Percentiles rank a stretch among this genome's conserved stretches.
Conservation (phyloP, 2,797 vertebrate species). For the Setipinna tenuifilis region DNA sequence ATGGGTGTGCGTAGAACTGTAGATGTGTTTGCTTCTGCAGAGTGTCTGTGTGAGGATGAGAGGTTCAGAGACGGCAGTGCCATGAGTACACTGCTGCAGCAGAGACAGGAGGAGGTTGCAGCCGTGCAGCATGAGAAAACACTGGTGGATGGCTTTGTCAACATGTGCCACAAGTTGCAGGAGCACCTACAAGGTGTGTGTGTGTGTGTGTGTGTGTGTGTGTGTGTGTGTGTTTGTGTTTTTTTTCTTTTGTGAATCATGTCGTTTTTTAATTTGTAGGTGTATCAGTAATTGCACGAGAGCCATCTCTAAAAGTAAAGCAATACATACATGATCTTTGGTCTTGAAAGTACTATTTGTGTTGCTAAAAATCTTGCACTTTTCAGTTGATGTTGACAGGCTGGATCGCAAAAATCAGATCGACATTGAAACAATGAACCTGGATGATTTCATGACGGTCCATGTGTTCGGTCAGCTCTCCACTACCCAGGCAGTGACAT, state of each 20-base stretch:
- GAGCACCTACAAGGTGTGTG: slow-evolving; percentile 77
- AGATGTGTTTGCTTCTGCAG: slow-evolving; percentile 54
- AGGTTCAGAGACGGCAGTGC: slow-evolving; percentile 59
- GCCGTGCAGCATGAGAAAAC: slow-evolving; percentile 71
- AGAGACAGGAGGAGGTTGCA: slow-evolving; percentile 69
- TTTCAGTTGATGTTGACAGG: slow-evolving; percentile 73
- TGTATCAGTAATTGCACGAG: too few species aligned
- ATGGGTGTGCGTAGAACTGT: neutral
- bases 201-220: neutral
- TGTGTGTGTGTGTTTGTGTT: neutral
- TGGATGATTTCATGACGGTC: slow-evolving; percentile 72
- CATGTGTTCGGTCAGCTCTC: slow-evolving; percentile 43
- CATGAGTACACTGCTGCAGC: slow-evolving; percentile 69
- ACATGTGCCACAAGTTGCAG: slow-evolving; percentile 77
- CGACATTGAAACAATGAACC: slow-evolving; percentile 63
- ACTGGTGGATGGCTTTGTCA: slow-evolving; percentile 76
- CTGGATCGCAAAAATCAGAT: slow-evolving; percentile 59
- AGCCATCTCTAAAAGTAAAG: too few species aligned
- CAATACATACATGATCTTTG: neutral
- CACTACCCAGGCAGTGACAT: slow-evolving; percentile 57
- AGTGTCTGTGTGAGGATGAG: slow-evolving; percentile 67
- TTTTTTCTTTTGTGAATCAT: too few species aligned
- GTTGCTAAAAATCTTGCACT: slow-evolving; percentile 6
- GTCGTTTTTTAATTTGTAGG: too few species aligned
- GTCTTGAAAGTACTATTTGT: neutral